Percentiles rank a stretch among this genome's conserved stretches.
Conservation (phyloP, 2,113 vertebrate species). For the Hystrix brachyura region DNA sequence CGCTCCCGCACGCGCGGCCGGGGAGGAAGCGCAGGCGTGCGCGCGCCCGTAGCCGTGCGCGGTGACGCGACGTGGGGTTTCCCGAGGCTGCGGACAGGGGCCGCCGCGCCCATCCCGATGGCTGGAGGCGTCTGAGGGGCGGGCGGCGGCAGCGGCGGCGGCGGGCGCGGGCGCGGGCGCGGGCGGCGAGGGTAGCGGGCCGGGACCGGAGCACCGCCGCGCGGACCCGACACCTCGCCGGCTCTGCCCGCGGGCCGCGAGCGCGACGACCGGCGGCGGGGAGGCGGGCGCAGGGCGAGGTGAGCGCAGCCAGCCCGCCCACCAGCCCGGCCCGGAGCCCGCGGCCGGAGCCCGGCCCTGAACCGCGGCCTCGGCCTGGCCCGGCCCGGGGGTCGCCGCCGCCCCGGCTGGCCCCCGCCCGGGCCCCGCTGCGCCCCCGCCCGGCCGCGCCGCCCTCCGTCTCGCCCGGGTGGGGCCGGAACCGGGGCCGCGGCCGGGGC, state of each 20-base stretch:
- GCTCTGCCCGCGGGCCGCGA: constrained; percentile 79
- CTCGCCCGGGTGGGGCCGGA: background rate
- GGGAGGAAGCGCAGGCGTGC: constrained; percentile 19
- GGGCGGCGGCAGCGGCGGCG: constrained; percentile 84
- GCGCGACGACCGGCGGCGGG: constrained; percentile 64
- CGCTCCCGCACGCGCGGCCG: constrained; percentile 73
- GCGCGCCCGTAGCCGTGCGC: constrained; percentile 66
- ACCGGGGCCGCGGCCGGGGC: background rate
- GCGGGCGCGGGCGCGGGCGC: constrained; percentile 73
- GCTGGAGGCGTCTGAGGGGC: constrained; percentile 88
- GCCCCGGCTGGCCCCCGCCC: background rate
- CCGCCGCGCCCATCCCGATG: constrained; percentile 88
- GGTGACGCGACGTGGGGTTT: constrained; percentile 85
- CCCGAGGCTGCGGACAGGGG: constrained; percentile 86
- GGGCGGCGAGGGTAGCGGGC: constrained; percentile 72
- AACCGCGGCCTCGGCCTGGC: constrained; percentile 27
- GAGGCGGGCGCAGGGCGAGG: background rate
- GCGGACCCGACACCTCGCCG: constrained; percentile 84
- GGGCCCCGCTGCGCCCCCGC: background rate
- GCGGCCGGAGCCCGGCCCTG: constrained; percentile 63
- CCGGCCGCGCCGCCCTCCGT: background rate
- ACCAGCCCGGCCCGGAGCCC: constrained; percentile 10
- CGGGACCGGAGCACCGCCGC: constrained; percentile 76
- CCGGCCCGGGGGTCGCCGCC: background rate
- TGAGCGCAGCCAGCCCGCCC: constrained; percentile 15